Base-by-base conservation (phyloP, 2,888 invertebrate genomes). In the Watsonalla binaria region DNA sequence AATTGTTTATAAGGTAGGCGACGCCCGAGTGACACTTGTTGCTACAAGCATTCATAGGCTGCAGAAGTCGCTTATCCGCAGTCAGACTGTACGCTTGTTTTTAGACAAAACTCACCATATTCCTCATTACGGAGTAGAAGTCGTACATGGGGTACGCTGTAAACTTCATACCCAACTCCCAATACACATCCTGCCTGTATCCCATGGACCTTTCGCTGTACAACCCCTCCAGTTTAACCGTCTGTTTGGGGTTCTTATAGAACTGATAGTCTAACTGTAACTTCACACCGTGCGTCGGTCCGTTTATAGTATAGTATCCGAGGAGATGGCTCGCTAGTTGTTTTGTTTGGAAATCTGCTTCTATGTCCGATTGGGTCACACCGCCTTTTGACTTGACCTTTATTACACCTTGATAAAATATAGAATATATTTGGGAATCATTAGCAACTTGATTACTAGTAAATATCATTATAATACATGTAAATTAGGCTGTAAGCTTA, bases 61-160 rank as follows among this genome's bases (percentile, higher is more conserved):
- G 24, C 24, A 24, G 24, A 2, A 24, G 24, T 4, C 24, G 24
- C 24, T 24, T 24, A 24, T 4, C 24, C 1, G 1, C 24, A 24
- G 24, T 1, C 24, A 4, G 24, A 24, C 24, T 2, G 4, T 24
- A 24, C 24, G 24, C 24, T 24, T 24, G 24, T 24, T 24, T 24
- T 1, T 24, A 9, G 5, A 52, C 39, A 53, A 56, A 35, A 72
- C 91, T 88, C 78, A 94, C 94, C 86, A 93, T 89, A 86, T 94
- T 94, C 61, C 92, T 93, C 35, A 92, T 68, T 48, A 93, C 92
- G 0, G 94, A 85, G 55, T 92, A 93, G 73, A 95, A 94, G 77
- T 96, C 94, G 54, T 94, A 92, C 45, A 93, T 92, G 0, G 96
- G 94, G 82, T 96, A 96, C 0, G 96, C 95, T 0, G 95, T 94